These are phyloP conservation scores for Aphodius granarius DNA, from an alignment of 2,888 invertebrate genomes.

Conservation along the genomic window DNA sequence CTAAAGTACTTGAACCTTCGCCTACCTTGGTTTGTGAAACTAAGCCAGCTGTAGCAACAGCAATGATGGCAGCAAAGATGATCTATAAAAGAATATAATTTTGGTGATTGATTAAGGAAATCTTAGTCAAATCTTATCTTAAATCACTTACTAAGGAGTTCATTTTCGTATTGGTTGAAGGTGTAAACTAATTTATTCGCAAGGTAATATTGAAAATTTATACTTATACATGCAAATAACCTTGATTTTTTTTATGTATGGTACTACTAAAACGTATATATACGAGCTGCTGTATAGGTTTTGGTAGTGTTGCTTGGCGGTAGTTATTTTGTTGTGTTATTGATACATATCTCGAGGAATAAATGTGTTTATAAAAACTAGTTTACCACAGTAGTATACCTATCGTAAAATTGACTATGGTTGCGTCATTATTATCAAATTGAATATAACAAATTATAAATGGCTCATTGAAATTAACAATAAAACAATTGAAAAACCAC, in stretches of 20 bases:
- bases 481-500: no score
- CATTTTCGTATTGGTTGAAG: constrained; percentile 14
- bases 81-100: neutral
- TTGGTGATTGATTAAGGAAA: neutral
- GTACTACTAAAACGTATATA: no score
- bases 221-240: neutral
- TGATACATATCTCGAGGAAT: no score
- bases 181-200: neutral
- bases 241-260: neutral
- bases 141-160: constrained; percentile 22
- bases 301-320: no score
- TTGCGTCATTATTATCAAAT: no score
- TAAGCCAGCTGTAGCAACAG: constrained; percentile 26
- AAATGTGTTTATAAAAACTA: no score
- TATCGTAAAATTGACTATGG: no score
- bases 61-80: constrained; percentile 22
- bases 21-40: constrained; percentile 22
- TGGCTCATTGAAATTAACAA: no score
- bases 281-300: no score
- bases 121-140: neutral
- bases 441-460: no score
- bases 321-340: no score
- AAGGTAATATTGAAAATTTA: neutral
- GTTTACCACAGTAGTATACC: no score
- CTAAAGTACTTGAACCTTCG: constrained; percentile 20